phyloP scores from a whole-genome alignment of 2,888 invertebrate genomes.

The Aelia acuminata region DNA sequence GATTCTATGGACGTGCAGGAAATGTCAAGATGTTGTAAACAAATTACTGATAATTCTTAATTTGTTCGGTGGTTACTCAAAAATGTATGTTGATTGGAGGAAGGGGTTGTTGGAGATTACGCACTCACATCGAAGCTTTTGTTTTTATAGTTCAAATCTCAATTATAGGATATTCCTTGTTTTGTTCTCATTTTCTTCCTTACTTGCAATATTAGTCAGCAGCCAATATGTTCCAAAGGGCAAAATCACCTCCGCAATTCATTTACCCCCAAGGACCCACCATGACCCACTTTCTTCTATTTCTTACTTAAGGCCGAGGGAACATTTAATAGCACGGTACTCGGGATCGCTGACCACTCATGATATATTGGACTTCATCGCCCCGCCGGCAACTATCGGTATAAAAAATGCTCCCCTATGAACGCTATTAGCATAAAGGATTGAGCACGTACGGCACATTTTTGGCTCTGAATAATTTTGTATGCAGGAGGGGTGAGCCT shows the following conservation, averaged over 20 bases:
- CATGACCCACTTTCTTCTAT: conserved; percentile 34
- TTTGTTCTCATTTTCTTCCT: neutral
- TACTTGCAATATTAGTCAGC: neutral
- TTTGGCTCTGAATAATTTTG: conserved; percentile 33
- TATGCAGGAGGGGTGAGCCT: conserved; percentile 10
- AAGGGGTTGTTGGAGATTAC: too few species aligned
- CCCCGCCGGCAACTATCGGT: conserved; percentile 30
- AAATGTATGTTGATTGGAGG: too few species aligned
- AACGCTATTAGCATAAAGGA: conserved; percentile 35
- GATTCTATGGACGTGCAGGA: too few species aligned
- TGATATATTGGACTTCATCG: conserved; percentile 35
- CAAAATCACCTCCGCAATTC: conserved; percentile 20
- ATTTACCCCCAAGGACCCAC: conserved; percentile 14
- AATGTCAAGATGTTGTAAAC: too few species aligned
- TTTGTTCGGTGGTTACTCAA: too few species aligned
- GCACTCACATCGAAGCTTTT: too few species aligned
- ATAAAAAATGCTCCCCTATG: conserved; percentile 26
- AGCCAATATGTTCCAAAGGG: neutral
- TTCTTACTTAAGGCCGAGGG: conserved; percentile 32
- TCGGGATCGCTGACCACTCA: neutral
- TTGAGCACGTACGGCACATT: conserved; percentile 48
- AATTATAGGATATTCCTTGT: too few species aligned
- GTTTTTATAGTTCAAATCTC: too few species aligned
- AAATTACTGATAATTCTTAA: too few species aligned
- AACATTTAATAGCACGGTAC: conserved; percentile 20